These are phyloP conservation scores for Noctua janthe DNA, from an alignment of 2,888 invertebrate genomes.

Conservation along the genomic window DNA sequence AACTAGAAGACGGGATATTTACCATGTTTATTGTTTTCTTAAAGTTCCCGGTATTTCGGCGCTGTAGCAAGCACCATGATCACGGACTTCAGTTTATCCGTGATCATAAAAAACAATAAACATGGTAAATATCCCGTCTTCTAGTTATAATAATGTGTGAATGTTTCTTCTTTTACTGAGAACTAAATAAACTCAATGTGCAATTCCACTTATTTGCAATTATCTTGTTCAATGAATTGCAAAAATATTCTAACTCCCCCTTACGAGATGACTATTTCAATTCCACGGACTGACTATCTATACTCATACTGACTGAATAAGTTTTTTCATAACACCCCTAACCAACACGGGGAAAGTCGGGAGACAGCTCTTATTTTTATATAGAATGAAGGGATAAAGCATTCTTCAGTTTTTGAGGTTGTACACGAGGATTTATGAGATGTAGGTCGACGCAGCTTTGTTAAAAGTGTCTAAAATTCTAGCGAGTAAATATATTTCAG, in stretches of 20 bases:
- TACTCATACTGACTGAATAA: neutral
- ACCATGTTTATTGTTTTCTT: too few species aligned
- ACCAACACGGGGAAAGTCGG: neutral
- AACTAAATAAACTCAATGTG: neutral
- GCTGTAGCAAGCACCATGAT: too few species aligned
- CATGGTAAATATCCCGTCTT: too few species aligned
- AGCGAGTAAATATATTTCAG: slow-evolving; percentile 11
- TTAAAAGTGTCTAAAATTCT: slow-evolving; percentile 21
- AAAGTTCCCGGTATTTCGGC: too few species aligned
- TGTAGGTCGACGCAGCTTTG: slow-evolving; percentile 43
- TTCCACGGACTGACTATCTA: neutral
- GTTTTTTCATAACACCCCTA: neutral
- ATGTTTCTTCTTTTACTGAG: neutral
- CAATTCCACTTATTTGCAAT: neutral
- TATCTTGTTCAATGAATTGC: neutral
- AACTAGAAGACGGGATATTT: too few species aligned
- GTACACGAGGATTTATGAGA: slow-evolving; percentile 30
- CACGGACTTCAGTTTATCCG: too few species aligned
- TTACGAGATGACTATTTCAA: neutral
- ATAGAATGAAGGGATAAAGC: slow-evolving; percentile 14
- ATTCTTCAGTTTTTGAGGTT: slow-evolving; percentile 43
- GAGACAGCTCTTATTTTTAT: slow-evolving; percentile 13
- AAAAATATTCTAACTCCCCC: neutral
- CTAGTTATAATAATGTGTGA: too few species aligned
- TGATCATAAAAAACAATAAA: too few species aligned